phyloP scores from a whole-genome alignment of 2,888 invertebrate species.

The Penaeus monodon region DNA sequence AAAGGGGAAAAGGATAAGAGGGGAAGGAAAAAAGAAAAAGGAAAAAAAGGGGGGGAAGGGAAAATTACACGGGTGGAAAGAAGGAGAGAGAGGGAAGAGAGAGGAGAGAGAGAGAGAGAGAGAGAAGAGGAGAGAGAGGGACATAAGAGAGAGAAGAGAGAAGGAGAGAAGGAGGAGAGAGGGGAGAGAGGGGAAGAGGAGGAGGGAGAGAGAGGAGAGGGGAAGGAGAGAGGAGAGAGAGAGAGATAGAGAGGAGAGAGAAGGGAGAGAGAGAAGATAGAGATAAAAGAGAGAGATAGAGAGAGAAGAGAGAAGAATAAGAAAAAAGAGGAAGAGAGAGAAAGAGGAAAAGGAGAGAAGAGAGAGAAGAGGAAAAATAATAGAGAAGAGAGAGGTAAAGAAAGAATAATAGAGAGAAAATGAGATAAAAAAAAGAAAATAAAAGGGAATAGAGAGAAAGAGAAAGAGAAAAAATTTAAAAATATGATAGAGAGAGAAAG shows the following conservation, averaged over 20 bases:
- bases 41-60: fast-evolving
- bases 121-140: slow-evolving; percentile 7
- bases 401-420: too few species aligned
- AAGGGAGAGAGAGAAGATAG: neutral
- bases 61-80: too few species aligned
- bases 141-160: neutral
- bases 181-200: too few species aligned
- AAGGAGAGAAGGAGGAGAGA: neutral
- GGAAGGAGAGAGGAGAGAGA: neutral
- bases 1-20: too few species aligned
- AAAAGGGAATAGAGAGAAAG: slow-evolving; percentile 8
- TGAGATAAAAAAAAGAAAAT: too few species aligned
- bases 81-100: too few species aligned
- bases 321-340: neutral
- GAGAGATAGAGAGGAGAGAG: neutral
- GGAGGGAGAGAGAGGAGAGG: neutral
- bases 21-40: too few species aligned
- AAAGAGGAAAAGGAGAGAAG: neutral
- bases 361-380: neutral
- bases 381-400: neutral
- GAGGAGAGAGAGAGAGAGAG: neutral
- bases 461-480: too few species aligned
- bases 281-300: neutral
- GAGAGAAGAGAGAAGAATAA: too few species aligned
- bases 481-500: too few species aligned